Evolutionary conservation across 2,113 vertebrate species (phyloP), one percentile per base, ranked within the genome.

Genomic region (Oryzias javanicus): DNA sequence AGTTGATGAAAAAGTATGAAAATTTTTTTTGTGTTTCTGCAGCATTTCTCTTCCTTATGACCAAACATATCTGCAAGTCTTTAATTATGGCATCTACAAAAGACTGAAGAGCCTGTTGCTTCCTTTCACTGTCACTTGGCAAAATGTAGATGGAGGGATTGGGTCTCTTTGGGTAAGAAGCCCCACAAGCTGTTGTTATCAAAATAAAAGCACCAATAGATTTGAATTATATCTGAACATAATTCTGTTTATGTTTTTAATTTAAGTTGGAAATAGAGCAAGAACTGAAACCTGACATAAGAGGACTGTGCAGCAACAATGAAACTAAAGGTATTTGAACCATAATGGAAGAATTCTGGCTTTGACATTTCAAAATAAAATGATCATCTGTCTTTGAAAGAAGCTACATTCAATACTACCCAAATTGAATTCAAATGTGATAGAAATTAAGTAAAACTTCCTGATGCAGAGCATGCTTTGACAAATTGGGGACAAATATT

Each of bases 11-110:
- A 6, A 46, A 6, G 16, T 47, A 10, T 19, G n/a, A 18, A 47
- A n/a, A 18, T 18, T 13, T 59, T 41, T 70, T 58, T 20, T 4
- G 14, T 60, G 49, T 58, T 25, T 5, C n/a, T 49, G 29, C 76
- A 92, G 91, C 1, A 63, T 92, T 35, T 79, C 83, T 8, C 82
- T 92, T 52, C 91, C 91, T 0, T 91, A 86, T 4, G 88, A 91
- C 41, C 87, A 91, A 78, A 88, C 86, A 15, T 90, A 91, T 61
- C 89, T 90, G 75, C 86, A 83, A 3, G 80, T 91, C 14, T 91
- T 86, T 8, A 60, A 55, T 0, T 92, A 88, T 7, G 91, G 91
- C 57, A 74, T 89, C 73, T 87, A 87, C 79, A 88, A 82, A 6
- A 74, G 54, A 46, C 84, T 91, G 50, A 84, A 14, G 60, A 91